Evolutionary conservation across 64 coral and sea anemone genomes (phyloP).

Genomic region (Pocillopora damicornis): DNA sequence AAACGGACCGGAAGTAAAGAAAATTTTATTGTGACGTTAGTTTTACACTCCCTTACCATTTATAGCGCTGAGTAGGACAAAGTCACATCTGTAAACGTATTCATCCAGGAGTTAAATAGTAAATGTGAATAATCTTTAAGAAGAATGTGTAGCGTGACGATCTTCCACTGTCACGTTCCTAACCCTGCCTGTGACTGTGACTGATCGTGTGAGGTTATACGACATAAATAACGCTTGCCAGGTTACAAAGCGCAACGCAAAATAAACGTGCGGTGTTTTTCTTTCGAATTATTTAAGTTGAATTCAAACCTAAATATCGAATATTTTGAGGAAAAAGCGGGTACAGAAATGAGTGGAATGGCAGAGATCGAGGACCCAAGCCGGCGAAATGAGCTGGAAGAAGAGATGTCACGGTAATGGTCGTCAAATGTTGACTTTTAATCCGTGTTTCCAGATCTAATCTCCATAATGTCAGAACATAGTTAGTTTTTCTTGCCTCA

Average conservation of each 20-base stretch:
- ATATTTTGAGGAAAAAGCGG: not conserved
- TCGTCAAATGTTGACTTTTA: not conserved
- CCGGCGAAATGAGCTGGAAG: conserved; percentile 64
- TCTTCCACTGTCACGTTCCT: no score
- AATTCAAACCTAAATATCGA: not conserved
- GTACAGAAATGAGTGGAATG: not conserved
- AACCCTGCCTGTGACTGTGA: not conserved
- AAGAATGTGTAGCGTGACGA: no score
- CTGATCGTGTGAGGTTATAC: not conserved
- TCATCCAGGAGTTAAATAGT: no score
- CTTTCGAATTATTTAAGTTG: no score
- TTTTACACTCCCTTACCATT: no score
- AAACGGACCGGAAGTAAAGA: not conserved
- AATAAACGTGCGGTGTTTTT: not conserved
- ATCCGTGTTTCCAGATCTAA: no score
- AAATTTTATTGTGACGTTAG: no score
- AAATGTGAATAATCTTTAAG: no score
- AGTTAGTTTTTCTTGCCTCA: no score
- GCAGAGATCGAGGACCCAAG: conserved; percentile 22
- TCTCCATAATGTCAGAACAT: no score
- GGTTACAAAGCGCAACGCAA: conserved; percentile 13
- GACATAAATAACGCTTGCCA: not conserved
- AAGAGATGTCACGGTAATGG: conserved; percentile 60
- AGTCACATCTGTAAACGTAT: no score
- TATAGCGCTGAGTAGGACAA: no score